phyloP scores from a whole-genome alignment of 2,797 vertebrate species.

The Rhinella marina region DNA sequence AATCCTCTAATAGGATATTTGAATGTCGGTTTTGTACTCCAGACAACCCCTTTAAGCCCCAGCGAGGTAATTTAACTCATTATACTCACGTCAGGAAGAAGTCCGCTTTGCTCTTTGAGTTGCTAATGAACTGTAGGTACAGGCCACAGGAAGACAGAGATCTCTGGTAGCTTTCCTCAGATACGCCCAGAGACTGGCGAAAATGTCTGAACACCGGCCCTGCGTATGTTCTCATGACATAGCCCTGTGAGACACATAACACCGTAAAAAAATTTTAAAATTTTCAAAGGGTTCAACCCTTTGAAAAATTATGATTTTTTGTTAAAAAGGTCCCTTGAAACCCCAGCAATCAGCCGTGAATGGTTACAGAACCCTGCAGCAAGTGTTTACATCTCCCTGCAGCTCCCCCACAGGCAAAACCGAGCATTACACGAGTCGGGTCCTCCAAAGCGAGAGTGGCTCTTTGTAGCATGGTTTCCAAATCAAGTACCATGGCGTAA shows the following conservation, averaged over 20 bases:
- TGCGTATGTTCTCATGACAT: slow-evolving; percentile 82
- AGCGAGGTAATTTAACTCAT: background rate
- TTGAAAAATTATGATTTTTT: background rate
- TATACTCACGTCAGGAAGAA: slow-evolving; percentile 90
- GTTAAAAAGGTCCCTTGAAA: background rate
- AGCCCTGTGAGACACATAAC: slow-evolving; percentile 73
- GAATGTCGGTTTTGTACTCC: too few relatives aligned
- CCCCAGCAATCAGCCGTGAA: background rate
- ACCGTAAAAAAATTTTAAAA: too few relatives aligned
- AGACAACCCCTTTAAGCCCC: too few relatives aligned
- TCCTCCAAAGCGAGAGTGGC: too few relatives aligned
- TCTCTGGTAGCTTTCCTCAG: slow-evolving; percentile 81
- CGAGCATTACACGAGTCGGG: background rate
- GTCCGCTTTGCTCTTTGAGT: slow-evolving; percentile 90
- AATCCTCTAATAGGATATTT: too few relatives aligned
- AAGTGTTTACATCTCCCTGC: background rate
- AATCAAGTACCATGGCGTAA: background rate
- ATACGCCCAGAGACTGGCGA: slow-evolving; percentile 78
- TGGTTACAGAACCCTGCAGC: background rate
- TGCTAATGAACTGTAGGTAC: slow-evolving; percentile 90
- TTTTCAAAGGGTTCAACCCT: background rate
- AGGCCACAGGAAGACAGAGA: slow-evolving; percentile 78
- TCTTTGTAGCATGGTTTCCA: background rate
- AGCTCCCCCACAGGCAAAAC: background rate
- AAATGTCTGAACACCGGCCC: slow-evolving; percentile 69